Conservation (phyloP, 2,888 invertebrate species). For the Ctena decussata region DNA sequence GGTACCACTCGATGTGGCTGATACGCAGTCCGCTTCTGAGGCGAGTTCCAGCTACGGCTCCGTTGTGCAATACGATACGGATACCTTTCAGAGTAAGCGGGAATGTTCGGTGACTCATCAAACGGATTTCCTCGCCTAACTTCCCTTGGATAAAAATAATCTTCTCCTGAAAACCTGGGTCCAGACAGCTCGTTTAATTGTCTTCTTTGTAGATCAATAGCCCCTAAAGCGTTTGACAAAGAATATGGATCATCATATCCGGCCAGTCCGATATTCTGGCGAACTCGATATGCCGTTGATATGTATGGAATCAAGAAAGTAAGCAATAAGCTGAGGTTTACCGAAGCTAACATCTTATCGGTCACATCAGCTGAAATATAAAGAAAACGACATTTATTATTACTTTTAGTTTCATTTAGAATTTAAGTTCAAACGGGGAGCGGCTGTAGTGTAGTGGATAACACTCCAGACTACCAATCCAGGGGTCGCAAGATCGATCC, state of each 20-base stretch:
- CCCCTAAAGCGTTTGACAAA: conserved; percentile 44
- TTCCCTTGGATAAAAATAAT: neutral
- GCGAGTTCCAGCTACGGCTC: conserved; percentile 1
- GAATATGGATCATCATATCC: conserved; percentile 59
- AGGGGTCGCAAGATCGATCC: no score
- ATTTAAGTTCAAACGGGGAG: no score
- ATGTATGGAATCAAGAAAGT: neutral
- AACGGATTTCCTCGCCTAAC: neutral
- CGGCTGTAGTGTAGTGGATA: no score
- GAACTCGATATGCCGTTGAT: conserved; percentile 27
- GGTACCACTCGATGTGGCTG: conserved; percentile 47
- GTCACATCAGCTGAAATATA: conserved; percentile 3
- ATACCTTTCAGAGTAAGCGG: neutral
- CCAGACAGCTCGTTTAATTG: neutral
- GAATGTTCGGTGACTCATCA: neutral
- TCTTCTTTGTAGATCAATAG: conserved; percentile 34
- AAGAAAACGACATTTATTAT: neutral
- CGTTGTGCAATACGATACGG: neutral
- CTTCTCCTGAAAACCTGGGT: neutral
- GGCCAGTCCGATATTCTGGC: conserved; percentile 37
- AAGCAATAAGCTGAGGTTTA: conserved; percentile 2
- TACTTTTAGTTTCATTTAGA: no score
- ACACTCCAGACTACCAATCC: no score
- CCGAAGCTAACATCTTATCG: neutral
- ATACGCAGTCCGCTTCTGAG: conserved; percentile 52